Evolutionary conservation across 2,113 vertebrate species (phyloP).

Genomic region (Elephantulus edwardii): DNA sequence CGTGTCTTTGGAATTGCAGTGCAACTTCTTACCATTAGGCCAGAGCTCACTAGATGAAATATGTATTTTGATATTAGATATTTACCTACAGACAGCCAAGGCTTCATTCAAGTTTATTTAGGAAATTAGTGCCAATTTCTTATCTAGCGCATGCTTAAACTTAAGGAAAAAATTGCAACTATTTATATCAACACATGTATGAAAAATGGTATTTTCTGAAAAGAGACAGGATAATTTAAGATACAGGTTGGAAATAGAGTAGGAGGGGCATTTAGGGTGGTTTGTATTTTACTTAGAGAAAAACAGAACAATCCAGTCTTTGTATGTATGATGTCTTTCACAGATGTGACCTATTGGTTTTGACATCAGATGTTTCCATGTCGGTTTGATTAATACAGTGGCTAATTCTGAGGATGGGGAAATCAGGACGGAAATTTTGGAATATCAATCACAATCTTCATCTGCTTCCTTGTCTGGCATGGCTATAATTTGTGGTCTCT

Average conservation of each 20-base stretch:
- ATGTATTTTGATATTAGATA: neutral
- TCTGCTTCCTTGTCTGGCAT: slow-evolving; percentile 70
- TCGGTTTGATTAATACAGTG: slow-evolving; percentile 79
- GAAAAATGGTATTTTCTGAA: slow-evolving; percentile 76
- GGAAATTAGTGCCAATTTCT: slow-evolving; percentile 49
- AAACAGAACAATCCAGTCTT: slow-evolving; percentile 68
- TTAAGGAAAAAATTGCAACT: slow-evolving; percentile 62
- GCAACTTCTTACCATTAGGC: no score
- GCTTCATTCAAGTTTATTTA: slow-evolving; percentile 61
- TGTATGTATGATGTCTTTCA: slow-evolving; percentile 77
- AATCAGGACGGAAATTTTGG: slow-evolving; percentile 73
- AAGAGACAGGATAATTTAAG: slow-evolving; percentile 72
- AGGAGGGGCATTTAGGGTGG: neutral
- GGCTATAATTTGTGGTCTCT: slow-evolving; percentile 65
- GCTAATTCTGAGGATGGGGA: slow-evolving; percentile 76
- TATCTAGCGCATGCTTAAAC: slow-evolving; percentile 62
- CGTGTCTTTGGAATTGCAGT: no score
- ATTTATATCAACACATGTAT: slow-evolving; percentile 39
- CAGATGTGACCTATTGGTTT: slow-evolving; percentile 79
- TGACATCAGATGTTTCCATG: slow-evolving; percentile 73
- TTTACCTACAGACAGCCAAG: neutral
- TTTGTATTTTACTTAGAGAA: slow-evolving; percentile 58
- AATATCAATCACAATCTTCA: slow-evolving; percentile 75
- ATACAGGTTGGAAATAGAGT: slow-evolving; percentile 59
- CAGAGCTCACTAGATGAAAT: no score